Percentiles rank a stretch among this genome's conserved stretches.
Evolutionary conservation across 2,888 invertebrate genomes (phyloP).

Genomic region (Iselma pallidipennis): DNA sequence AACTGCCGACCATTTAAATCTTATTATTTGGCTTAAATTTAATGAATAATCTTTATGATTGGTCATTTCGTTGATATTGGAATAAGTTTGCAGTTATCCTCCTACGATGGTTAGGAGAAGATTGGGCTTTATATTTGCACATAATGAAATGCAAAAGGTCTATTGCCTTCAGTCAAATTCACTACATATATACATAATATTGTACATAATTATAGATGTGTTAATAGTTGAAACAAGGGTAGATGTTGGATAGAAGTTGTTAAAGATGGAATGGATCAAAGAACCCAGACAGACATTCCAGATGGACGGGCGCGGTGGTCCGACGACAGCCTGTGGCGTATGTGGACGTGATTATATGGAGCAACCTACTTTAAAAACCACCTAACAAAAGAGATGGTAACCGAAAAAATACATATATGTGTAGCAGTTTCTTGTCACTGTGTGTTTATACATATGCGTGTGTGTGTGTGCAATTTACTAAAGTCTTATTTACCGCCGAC

Average conservation of each 20-base stretch:
- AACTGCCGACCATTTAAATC: too few relatives aligned
- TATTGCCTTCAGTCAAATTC: conserved; percentile 31
- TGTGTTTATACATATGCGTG: neutral
- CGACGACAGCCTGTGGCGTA: conserved; percentile 43
- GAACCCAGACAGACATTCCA: conserved; percentile 49
- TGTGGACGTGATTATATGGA: conserved; percentile 48
- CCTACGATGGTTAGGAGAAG: neutral
- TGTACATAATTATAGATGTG: conserved; percentile 50
- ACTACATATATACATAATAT: too few relatives aligned
- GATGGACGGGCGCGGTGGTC: conserved; percentile 40
- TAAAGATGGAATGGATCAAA: conserved; percentile 43
- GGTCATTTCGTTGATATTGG: too few relatives aligned
- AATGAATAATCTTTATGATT: too few relatives aligned
- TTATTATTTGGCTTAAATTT: too few relatives aligned
- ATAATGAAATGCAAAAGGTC: conserved; percentile 30
- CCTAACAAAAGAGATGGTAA: conserved; percentile 16
- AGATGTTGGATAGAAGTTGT: conserved; percentile 31
- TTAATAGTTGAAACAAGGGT: conserved; percentile 49
- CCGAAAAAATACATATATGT: neutral
- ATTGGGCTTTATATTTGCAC: conserved; percentile 15
- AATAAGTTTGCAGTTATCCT: neutral
- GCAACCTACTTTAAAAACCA: conserved; percentile 36
- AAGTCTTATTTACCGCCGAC: conserved; percentile 28
- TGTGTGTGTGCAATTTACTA: conserved; percentile 27
- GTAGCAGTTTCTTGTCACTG: conserved; percentile 34